These are phyloP conservation scores for Galaxea fascicularis DNA, from an alignment of 92 coral and sea anemone species.

Conservation along the genomic window DNA sequence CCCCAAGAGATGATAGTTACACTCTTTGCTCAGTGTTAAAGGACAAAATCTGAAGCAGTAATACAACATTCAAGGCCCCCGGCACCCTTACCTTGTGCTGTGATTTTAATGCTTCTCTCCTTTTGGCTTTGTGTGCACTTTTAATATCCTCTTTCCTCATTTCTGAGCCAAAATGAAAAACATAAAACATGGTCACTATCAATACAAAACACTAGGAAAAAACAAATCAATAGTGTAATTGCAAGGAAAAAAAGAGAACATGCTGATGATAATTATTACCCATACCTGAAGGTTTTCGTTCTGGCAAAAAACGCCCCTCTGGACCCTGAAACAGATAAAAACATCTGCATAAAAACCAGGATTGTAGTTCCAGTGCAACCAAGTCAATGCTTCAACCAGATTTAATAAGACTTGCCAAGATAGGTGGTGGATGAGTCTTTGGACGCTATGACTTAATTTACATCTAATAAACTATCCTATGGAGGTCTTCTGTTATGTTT, in stretches of 20 bases:
- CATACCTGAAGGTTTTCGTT: conserved; percentile 58
- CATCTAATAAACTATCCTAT: too few species aligned
- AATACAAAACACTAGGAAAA: not conserved
- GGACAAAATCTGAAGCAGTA: too few species aligned
- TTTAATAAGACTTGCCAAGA: too few species aligned
- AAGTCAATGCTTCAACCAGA: too few species aligned
- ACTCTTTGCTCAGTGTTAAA: too few species aligned
- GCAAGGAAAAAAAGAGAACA: not conserved
- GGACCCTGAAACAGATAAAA: conserved; percentile 48
- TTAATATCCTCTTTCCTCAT: conserved; percentile 58
- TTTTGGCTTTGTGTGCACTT: conserved; percentile 56
- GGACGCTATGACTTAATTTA: too few species aligned
- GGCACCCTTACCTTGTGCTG: conserved; percentile 57
- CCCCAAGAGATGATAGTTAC: too few species aligned
- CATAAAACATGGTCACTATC: not conserved
- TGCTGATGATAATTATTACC: not conserved
- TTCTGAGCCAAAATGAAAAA: conserved; percentile 7
- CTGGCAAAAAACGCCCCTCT: conserved; percentile 59
- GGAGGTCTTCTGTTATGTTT: too few species aligned
- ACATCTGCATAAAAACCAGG: not conserved
- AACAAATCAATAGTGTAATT: not conserved
- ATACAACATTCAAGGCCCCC: too few species aligned
- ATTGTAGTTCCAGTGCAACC: too few species aligned
- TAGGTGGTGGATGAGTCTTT: too few species aligned
- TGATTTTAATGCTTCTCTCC: conserved; percentile 52